Evolutionary conservation across 2,797 vertebrate genomes (phyloP).

Genomic region (Trichosurus vulpecula): DNA sequence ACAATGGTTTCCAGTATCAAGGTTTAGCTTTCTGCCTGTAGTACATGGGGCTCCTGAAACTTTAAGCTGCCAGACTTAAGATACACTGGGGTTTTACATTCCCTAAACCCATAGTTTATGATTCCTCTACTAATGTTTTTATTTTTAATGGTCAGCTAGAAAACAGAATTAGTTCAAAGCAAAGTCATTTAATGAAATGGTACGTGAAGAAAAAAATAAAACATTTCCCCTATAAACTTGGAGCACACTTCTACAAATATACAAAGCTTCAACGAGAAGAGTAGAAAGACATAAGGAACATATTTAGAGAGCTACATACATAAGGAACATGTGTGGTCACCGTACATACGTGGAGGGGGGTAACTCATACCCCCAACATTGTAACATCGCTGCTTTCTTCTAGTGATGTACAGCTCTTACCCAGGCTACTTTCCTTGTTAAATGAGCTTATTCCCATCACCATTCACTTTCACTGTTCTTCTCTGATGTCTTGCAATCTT

Average conservation of each 20-base stretch:
- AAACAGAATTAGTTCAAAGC: not conserved
- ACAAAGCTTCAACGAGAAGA: not conserved
- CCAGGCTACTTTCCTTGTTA: not conserved
- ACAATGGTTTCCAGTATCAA: not conserved
- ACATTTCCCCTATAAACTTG: not conserved
- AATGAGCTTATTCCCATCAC: not conserved
- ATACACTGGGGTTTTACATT: not conserved
- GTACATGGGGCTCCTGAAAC: not conserved
- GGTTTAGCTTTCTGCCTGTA: not conserved
- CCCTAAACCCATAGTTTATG: not conserved
- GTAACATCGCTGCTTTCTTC: not conserved
- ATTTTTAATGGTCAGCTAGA: not conserved
- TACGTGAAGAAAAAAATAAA: not conserved
- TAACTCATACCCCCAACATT: not conserved
- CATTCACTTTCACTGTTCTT: not conserved
- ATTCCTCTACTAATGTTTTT: not conserved
- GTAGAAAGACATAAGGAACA: not conserved
- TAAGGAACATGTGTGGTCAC: not conserved
- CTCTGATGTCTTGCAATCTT: not conserved
- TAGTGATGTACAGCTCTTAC: not conserved
- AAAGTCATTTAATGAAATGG: not conserved
- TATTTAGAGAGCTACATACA: not conserved
- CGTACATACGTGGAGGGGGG: not conserved
- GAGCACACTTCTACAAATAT: not conserved
- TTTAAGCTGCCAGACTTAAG: not conserved